Conservation (phyloP, 2,797 vertebrate genomes). For the Ctenopoma kingsleyae region DNA sequence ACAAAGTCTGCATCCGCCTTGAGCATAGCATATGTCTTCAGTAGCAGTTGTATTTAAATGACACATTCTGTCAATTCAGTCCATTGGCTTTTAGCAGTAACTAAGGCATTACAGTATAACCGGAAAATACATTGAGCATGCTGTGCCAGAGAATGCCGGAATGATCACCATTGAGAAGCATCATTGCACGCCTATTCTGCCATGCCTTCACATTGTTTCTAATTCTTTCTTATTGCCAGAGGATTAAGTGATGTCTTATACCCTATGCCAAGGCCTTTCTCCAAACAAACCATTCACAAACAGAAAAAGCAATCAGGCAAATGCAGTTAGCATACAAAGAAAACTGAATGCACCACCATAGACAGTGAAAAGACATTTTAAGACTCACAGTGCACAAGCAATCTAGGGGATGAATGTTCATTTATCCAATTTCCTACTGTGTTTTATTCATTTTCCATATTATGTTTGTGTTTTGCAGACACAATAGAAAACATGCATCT, state of each 20-base stretch:
- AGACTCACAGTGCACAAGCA: conserved; percentile 56
- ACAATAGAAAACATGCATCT: conserved; percentile 36
- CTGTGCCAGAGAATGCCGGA: conserved; percentile 66
- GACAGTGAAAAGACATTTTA: conserved; percentile 71
- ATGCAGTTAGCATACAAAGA: conserved; percentile 77
- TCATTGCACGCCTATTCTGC: conserved; percentile 75
- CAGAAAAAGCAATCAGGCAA: conserved; percentile 81
- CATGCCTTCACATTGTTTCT: conserved; percentile 79
- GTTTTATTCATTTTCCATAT: conserved; percentile 70
- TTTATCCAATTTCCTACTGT: conserved; percentile 63
- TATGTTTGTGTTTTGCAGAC: conserved; percentile 53
- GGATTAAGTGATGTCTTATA: conserved; percentile 81
- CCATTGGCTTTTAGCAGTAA: conserved; percentile 58
- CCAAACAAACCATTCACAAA: conserved; percentile 81
- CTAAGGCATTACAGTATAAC: conserved; percentile 59
- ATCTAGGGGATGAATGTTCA: conserved; percentile 78
- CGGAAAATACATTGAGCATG: conserved; percentile 71
- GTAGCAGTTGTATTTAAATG: conserved; percentile 60
- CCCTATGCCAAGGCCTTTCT: conserved; percentile 76
- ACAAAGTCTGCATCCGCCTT: conserved; percentile 5
- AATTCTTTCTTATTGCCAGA: conserved; percentile 67
- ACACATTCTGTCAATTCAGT: conserved; percentile 56
- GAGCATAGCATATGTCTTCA: conserved; percentile 37
- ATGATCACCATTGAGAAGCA: conserved; percentile 73
- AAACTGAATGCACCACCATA: conserved; percentile 61